Conservation (phyloP, 2,113 vertebrate species). For the Clarias magur region DNA sequence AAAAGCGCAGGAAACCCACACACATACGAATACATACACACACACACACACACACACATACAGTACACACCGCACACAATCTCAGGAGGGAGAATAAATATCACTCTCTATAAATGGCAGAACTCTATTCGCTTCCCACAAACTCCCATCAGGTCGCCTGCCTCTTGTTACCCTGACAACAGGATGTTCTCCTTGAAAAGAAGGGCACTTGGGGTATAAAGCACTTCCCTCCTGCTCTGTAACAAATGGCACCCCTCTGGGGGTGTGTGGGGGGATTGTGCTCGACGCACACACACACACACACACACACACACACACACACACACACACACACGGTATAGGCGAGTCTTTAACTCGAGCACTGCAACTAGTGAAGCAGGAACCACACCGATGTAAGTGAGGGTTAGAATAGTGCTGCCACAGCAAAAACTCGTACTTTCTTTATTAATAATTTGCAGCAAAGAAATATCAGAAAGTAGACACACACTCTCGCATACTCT, state of each 20-base stretch:
- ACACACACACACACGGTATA: slow-evolving; percentile 30
- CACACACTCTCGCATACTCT: not conserved
- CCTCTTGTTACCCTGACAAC: slow-evolving; percentile 55
- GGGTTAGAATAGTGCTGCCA: slow-evolving; percentile 6
- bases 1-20: slow-evolving; percentile 10
- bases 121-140: slow-evolving; percentile 33
- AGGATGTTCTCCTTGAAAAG: slow-evolving; percentile 52
- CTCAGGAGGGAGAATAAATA: slow-evolving; percentile 38
- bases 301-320: slow-evolving; percentile 20
- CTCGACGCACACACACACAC: slow-evolving; percentile 18
- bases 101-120: slow-evolving; percentile 45
- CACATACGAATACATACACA: not conserved
- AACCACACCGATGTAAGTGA: not conserved
- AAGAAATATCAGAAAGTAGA: not conserved
- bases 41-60: not conserved
- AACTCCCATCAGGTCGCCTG: slow-evolving; percentile 43
- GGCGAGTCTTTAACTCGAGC: slow-evolving; percentile 17
- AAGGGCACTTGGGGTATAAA: slow-evolving; percentile 30
- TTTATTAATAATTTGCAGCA: not conserved
- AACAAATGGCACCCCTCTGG: slow-evolving; percentile 40
- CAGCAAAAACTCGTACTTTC: not conserved
- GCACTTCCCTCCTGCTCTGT: slow-evolving; percentile 11
- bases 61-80: not conserved
- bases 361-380: not conserved
- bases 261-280: not conserved